These are phyloP conservation scores for Caiman crocodilus DNA, from an alignment of 2,797 vertebrate species.

Conservation along the genomic window DNA sequence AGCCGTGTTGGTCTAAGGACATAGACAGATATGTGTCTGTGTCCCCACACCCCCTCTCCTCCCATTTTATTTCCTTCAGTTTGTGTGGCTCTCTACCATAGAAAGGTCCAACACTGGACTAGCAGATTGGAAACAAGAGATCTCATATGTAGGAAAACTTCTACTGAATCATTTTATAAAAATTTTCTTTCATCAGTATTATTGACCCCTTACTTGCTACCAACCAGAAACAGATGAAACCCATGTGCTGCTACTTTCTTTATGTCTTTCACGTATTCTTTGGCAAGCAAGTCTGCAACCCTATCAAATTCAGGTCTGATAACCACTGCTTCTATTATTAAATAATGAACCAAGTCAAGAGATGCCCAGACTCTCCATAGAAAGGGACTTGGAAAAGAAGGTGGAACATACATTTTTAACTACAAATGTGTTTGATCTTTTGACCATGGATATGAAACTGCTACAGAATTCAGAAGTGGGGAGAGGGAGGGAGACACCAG, in stretches of 20 bases:
- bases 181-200: neutral
- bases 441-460: neutral
- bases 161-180: neutral
- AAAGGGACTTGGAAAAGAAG: neutral
- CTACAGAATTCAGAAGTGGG: neutral
- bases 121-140: neutral
- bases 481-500: neutral
- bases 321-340: neutral
- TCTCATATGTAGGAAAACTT: neutral
- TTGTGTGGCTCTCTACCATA: neutral
- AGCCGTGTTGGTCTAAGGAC: too few relatives aligned
- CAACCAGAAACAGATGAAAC: neutral
- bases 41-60: neutral
- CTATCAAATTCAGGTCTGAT: neutral
- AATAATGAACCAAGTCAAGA: neutral
- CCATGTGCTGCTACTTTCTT: neutral
- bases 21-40: too few relatives aligned
- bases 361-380: neutral
- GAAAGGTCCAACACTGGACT: neutral
- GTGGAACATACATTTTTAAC: neutral
- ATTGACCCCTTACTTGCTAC: neutral
- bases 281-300: neutral
- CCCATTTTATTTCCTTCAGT: neutral
- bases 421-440: neutral
- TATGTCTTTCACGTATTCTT: neutral